Evolutionary conservation across 1,140 invertebrate species (phyloP).

Genomic region (Megalonaias nervosa): DNA sequence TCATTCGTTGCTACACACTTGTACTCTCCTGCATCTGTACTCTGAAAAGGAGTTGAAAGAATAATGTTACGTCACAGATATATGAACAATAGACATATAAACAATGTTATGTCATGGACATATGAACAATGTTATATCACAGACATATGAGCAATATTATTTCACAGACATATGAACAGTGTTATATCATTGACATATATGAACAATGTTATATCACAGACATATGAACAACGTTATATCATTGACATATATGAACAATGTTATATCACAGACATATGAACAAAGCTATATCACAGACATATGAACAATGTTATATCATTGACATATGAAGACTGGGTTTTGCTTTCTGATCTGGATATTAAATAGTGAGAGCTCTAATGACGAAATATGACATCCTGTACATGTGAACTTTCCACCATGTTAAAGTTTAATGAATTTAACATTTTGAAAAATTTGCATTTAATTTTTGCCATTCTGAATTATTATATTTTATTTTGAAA

Average conservation of each 20-base stretch:
- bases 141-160: background rate
- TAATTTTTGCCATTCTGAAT: too few species aligned
- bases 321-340: background rate
- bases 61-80: background rate
- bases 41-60: constrained; percentile 43
- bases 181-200: background rate
- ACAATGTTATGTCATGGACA: too few species aligned
- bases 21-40: constrained; percentile 69
- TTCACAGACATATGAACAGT: background rate
- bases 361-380: too few species aligned
- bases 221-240: background rate
- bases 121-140: background rate
- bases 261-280: background rate
- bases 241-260: background rate
- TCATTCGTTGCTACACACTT: constrained; percentile 71
- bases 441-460: too few species aligned
- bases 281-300: too few species aligned
- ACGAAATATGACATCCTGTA: too few species aligned
- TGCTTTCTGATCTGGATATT: background rate
- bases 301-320: background rate
- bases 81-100: too few species aligned
- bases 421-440: too few species aligned
- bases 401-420: too few species aligned
- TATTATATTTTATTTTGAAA: too few species aligned
- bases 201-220: background rate